Evolutionary conservation across 2,888 invertebrate species (phyloP).

Genomic region (Drosophila sordidula): DNA sequence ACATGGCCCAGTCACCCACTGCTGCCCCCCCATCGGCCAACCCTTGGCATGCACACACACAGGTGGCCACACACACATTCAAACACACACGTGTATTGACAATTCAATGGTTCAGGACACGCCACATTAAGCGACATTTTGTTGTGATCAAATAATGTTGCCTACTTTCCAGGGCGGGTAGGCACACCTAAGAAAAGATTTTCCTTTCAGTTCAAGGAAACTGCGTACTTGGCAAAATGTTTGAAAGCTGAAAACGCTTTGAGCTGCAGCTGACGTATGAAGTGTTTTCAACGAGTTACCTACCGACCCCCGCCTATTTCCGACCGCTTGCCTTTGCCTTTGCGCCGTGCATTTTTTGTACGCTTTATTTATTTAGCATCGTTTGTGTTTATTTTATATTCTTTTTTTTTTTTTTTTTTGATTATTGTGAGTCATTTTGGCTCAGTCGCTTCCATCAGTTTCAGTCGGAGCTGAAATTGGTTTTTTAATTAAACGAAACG

Average conservation of each 20-base stretch:
- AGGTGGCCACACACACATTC: slow-evolving; percentile 50
- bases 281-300: slow-evolving; percentile 17
- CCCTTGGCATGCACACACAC: slow-evolving; percentile 42
- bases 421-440: slow-evolving; percentile 39
- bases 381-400: slow-evolving; percentile 16
- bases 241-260: slow-evolving; percentile 29
- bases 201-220: slow-evolving; percentile 41
- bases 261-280: slow-evolving; percentile 38
- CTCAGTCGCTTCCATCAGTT: slow-evolving; percentile 46
- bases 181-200: slow-evolving; percentile 35
- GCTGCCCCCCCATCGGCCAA: slow-evolving; percentile 3
- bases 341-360: slow-evolving; percentile 1
- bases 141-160: slow-evolving; percentile 68
- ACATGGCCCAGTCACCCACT: slow-evolving; percentile 1
- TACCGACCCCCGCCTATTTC: background rate
- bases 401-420: slow-evolving; percentile 31
- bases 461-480: slow-evolving; percentile 60
- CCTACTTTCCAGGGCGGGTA: slow-evolving; percentile 49
- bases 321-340: background rate
- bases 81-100: slow-evolving; percentile 7
- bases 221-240: slow-evolving; percentile 56
- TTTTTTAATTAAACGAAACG: slow-evolving; percentile 72
- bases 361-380: slow-evolving; percentile 29
- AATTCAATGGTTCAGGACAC: slow-evolving; percentile 49
- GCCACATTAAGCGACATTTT: slow-evolving; percentile 78